Evolutionary conservation across 2,113 vertebrate species (phyloP).

Genomic region (Neopipo cinnamomea): DNA sequence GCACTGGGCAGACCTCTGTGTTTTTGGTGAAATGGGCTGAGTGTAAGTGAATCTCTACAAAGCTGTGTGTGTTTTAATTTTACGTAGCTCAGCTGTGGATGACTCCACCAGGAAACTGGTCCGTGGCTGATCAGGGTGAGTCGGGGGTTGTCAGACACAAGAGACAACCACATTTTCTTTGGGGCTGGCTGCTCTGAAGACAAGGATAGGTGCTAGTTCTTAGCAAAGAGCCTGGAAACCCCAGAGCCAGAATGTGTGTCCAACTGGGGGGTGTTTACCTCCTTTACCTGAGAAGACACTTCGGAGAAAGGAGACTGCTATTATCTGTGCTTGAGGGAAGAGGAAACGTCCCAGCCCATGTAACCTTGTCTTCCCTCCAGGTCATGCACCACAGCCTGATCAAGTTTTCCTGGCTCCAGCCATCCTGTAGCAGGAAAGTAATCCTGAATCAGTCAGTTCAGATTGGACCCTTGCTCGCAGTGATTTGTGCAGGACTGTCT

Average conservation of each 20-base stretch:
- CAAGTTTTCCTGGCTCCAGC: not conserved
- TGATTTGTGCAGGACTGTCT: not conserved
- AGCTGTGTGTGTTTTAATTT: not conserved
- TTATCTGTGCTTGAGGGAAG: not conserved
- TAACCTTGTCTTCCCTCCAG: not conserved
- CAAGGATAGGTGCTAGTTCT: not conserved
- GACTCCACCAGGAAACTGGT: not conserved
- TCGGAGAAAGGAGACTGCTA: not conserved
- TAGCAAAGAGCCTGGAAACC: not conserved
- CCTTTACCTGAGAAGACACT: not conserved
- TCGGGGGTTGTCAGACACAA: accelerated
- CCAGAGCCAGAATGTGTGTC: not conserved
- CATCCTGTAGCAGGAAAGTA: not conserved
- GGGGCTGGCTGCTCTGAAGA: not conserved
- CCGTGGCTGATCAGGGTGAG: not conserved
- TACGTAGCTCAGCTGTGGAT: not conserved
- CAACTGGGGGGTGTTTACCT: not conserved
- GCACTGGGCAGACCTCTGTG: accelerated
- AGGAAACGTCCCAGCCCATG: not conserved
- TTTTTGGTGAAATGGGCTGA: not conserved
- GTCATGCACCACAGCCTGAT: not conserved
- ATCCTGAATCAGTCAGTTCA: not conserved
- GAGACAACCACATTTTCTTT: not conserved
- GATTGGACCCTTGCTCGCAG: not conserved
- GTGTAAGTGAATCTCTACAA: not conserved